Base-by-base conservation (phyloP, 2,888 invertebrate genomes). In the Agrochola lychnidis region DNA sequence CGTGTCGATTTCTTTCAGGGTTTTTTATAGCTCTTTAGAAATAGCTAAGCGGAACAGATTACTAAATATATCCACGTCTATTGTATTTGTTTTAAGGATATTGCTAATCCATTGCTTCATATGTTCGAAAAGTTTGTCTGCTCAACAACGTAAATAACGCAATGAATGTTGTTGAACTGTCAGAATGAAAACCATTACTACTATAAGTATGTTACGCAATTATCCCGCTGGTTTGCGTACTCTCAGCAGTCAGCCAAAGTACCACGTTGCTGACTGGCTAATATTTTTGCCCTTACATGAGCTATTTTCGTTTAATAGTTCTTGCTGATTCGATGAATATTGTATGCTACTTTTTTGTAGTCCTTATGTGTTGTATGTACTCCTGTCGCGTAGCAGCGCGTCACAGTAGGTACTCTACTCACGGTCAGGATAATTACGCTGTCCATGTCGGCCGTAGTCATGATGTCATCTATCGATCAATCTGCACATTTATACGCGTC, bases 391-490 rank as follows among this genome's bases (percentile, higher is more conserved):
- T 78, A 76, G 72, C 73, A 75, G 69, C 70, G 57, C 63, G 59
- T 79, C 67, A 62, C 7, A 30, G 53, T 25, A 57, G 14, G 14
- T 25, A 25, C 25, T 57, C 10, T 30, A 30, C 36, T 36, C 36
- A 6, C 12, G 42, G 53, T n/a, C 40, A 62, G 42, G 40, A 68
- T 64, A 83, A 71, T 77, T 64, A 51, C 5, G 42, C 12, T 59
- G 62, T 48, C 45, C 36, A 19, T 19, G 57, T 36, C 48, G 56
- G 45, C 19, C 25, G 48, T 40, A 72, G 70, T 19, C 19, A 81
- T 81, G 68, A 76, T 81, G 72, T 81, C 71, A 83, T 78, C 14
- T 63, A 77, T 77, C 64, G 62, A 76, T 57, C 56, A 40, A 76
- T 36, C 40, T 14, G 36, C 45, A 70, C 56, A 63, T 53, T 68